A percentile compares a stretch with the other conserved stretches of the same genome.
These are phyloP conservation scores for Standfussiana lucernea DNA, from an alignment of 2,888 invertebrate genomes.

Conservation along the genomic window DNA sequence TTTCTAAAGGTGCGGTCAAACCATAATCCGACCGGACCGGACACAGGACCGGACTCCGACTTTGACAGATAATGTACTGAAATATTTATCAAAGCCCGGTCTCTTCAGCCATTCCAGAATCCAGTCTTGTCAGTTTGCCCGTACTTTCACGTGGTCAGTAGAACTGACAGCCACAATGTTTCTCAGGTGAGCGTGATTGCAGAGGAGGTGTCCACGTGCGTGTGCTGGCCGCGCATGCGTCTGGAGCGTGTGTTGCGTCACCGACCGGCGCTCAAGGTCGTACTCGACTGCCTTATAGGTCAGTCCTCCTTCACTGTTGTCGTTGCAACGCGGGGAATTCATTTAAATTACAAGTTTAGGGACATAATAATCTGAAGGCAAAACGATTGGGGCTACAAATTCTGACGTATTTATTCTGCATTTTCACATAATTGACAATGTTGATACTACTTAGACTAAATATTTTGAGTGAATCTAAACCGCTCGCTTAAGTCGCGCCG, in stretches of 20 bases:
- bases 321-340: slow-evolving; percentile 42
- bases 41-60: neutral
- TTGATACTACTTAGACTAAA: neutral
- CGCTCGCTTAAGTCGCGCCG: neutral
- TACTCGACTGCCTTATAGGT: slow-evolving; percentile 95
- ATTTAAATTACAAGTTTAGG: slow-evolving; percentile 6
- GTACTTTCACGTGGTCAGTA: slow-evolving; percentile 1
- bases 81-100: neutral
- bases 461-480: neutral
- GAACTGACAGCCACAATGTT: slow-evolving; percentile 52
- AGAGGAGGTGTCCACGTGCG: slow-evolving; percentile 94
- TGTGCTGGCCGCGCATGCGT: slow-evolving; percentile 95
- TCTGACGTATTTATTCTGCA: neutral
- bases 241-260: slow-evolving; percentile 94
- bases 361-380: neutral
- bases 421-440: neutral
- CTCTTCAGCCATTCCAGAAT: neutral
- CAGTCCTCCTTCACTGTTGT: slow-evolving; percentile 72
- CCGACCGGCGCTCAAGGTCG: slow-evolving; percentile 93
- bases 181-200: slow-evolving; percentile 93
- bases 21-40: neutral
- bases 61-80: neutral
- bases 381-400: neutral
- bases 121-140: neutral
- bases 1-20: neutral